Evolutionary conservation across 2,888 invertebrate species (phyloP).

Genomic region (Stenoptilia bipunctidactyla): DNA sequence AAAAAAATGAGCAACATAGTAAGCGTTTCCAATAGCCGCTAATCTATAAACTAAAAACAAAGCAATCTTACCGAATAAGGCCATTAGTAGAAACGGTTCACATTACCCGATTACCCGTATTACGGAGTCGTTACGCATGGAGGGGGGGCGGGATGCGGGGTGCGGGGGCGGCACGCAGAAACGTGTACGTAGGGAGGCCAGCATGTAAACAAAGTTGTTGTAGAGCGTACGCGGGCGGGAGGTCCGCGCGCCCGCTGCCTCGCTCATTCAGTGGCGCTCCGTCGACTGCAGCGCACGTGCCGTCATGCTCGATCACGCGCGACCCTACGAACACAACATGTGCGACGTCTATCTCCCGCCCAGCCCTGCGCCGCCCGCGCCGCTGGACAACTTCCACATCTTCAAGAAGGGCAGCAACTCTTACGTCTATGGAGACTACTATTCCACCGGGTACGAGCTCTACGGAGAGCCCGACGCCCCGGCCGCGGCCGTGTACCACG

Average conservation of each 20-base stretch:
- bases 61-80: too few species aligned
- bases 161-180: constrained; percentile 4
- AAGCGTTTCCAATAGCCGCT: too few species aligned
- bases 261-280: constrained; percentile 33
- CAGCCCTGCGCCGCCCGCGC: constrained; percentile 45
- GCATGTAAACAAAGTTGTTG: constrained; percentile 50
- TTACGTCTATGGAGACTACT: constrained; percentile 51
- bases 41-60: too few species aligned
- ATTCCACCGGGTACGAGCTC: constrained; percentile 41
- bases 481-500: constrained; percentile 50
- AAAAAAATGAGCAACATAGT: too few species aligned
- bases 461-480: constrained; percentile 55
- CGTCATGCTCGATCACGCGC: constrained; percentile 59
- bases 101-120: too few species aligned
- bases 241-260: not conserved
- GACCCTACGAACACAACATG: constrained; percentile 58
- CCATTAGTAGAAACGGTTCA: too few species aligned
- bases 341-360: constrained; percentile 47
- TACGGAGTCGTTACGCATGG: too few species aligned
- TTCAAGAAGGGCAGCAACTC: constrained; percentile 47
- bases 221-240: too few species aligned
- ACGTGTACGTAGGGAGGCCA: constrained; percentile 12
- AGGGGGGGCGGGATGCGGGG: not conserved
- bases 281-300: constrained; percentile 33
- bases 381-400: constrained; percentile 60